phyloP scores from a whole-genome alignment of 2,113 vertebrate genomes.

The Balaenoptera acutorostrata region DNA sequence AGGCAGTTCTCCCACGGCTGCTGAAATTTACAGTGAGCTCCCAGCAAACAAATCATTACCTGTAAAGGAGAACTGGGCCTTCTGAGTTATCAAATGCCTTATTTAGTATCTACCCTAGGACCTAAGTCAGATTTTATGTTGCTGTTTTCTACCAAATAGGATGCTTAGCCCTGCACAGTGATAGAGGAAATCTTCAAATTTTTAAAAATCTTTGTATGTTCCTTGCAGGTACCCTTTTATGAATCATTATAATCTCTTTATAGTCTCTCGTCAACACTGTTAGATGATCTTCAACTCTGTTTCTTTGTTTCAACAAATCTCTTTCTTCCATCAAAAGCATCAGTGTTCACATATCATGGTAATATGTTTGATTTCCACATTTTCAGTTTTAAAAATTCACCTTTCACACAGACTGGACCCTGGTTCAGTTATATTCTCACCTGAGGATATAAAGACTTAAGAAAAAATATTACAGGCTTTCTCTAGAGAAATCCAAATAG shows the following conservation, averaged over 20 bases:
- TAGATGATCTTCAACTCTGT: background rate
- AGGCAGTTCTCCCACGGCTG: background rate
- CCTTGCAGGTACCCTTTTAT: background rate
- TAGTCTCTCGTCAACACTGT: background rate
- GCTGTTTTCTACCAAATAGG: background rate
- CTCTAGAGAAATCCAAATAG: background rate
- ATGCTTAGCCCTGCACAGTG: background rate
- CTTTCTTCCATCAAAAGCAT: background rate
- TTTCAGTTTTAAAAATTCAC: background rate
- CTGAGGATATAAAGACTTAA: background rate
- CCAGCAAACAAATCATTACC: background rate
- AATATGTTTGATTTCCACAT: background rate
- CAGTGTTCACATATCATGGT: background rate
- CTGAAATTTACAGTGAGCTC: background rate
- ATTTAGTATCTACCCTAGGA: background rate
- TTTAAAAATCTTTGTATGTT: background rate
- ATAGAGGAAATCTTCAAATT: background rate
- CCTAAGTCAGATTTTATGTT: background rate
- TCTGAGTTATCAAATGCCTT: background rate
- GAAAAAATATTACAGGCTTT: background rate
- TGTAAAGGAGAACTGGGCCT: background rate
- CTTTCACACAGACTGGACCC: background rate
- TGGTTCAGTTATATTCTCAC: background rate
- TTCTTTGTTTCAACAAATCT: conserved; percentile 11
- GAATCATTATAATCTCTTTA: background rate